Percentiles rank a stretch among this genome's conserved stretches.
Conservation (phyloP, 2,888 invertebrate genomes). For the Baccha elongata region DNA sequence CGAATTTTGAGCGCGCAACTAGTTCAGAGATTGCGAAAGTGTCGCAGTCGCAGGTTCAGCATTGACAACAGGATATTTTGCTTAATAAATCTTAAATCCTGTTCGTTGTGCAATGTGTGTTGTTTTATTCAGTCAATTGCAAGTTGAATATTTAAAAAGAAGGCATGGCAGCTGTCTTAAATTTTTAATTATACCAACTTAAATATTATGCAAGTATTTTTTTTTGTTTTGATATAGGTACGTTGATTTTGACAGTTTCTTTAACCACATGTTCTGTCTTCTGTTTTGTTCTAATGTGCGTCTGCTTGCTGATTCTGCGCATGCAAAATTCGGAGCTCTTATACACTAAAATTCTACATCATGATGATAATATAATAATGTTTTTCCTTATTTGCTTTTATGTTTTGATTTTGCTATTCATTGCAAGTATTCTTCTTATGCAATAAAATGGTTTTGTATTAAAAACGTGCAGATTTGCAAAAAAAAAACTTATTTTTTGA, state of each 20-base stretch:
- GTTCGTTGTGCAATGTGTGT: conserved; percentile 56
- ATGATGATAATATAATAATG: no score
- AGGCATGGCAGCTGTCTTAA: neutral
- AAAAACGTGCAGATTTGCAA: conserved; percentile 9
- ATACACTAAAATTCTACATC: no score
- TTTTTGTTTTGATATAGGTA: conserved; percentile 3
- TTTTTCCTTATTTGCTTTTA: neutral
- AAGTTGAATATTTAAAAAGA: neutral
- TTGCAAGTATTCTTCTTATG: neutral
- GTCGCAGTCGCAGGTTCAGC: conserved; percentile 43
- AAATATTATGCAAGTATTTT: conserved; percentile 32
- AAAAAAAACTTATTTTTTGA: no score
- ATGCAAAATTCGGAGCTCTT: conserved; percentile 15
- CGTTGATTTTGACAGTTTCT: conserved; percentile 34
- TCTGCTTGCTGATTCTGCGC: conserved; percentile 21
- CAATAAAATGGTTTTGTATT: neutral
- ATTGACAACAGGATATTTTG: conserved; percentile 55
- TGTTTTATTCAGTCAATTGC: neutral
- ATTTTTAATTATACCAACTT: neutral
- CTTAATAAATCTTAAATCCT: conserved; percentile 43
- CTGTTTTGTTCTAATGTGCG: neutral
- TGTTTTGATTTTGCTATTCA: conserved; percentile 10
- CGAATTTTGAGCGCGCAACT: conserved; percentile 59
- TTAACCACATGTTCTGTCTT: conserved; percentile 28
- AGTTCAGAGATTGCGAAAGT: conserved; percentile 56